A percentile compares a stretch with the other conserved stretches of the same genome.
Evolutionary conservation across 1,140 invertebrate genomes (phyloP).

Genomic region (Branchinecta lynchi): DNA sequence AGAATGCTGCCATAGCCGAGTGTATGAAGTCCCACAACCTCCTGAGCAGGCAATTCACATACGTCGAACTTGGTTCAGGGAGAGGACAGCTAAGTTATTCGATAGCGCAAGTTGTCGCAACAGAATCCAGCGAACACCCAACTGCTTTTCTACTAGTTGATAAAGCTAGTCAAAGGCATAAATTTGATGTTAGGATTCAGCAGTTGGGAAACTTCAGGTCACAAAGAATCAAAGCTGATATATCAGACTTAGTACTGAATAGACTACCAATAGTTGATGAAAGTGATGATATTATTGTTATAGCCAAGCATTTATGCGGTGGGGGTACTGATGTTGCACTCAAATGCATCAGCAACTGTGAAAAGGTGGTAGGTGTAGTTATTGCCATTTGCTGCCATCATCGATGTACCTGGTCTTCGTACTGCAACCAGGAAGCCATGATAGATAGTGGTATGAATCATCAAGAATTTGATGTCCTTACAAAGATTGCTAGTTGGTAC

Average conservation of each 20-base stretch:
- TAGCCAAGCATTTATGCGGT: constrained; percentile 75
- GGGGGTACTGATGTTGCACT: constrained; percentile 49
- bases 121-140: constrained; percentile 27
- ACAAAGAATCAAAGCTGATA: constrained; percentile 50
- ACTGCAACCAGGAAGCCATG: constrained; percentile 48
- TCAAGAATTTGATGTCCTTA: constrained; percentile 55
- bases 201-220: constrained; percentile 36
- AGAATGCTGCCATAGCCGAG: constrained; percentile 49
- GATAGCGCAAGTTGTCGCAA: constrained; percentile 41
- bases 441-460: constrained; percentile 39
- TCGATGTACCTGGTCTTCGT: constrained; percentile 50
- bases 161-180: constrained; percentile 57
- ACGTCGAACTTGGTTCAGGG: constrained; percentile 71
- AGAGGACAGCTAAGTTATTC: constrained; percentile 64
- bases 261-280: constrained; percentile 37
- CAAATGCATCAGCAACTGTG: constrained; percentile 18
- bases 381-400: constrained; percentile 80
- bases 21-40: constrained; percentile 41
- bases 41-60: constrained; percentile 44
- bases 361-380: constrained; percentile 41
- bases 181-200: constrained; percentile 54
- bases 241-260: constrained; percentile 50
- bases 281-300: constrained; percentile 41
- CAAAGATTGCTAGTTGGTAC: constrained; percentile 65
- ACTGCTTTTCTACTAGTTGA: constrained; percentile 51